phyloP scores from a whole-genome alignment of 2,797 vertebrate species.

The Capromys pilorides region DNA sequence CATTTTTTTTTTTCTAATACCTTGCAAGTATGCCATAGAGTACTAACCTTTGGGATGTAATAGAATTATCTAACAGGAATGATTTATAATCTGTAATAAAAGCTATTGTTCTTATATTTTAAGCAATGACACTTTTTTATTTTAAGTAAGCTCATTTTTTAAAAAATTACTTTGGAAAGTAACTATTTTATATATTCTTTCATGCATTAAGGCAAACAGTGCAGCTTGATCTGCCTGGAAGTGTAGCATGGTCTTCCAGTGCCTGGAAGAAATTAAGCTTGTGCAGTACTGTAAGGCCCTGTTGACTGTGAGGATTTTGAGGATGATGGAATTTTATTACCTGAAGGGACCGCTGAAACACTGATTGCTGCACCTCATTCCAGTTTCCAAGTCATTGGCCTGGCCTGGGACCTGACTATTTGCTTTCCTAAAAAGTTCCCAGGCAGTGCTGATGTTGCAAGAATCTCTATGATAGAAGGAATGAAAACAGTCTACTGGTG shows the following conservation, averaged over 20 bases:
- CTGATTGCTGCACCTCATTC: not conserved
- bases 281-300: not conserved
- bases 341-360: not conserved
- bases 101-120: not conserved
- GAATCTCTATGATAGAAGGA: not conserved
- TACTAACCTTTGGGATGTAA: not conserved
- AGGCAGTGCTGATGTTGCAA: not conserved
- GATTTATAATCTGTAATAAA: not conserved
- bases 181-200: not conserved
- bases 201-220: not conserved
- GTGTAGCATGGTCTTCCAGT: not conserved
- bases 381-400: not conserved
- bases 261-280: not conserved
- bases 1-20: not conserved
- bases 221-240: not conserved
- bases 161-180: not conserved
- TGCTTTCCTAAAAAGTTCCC: not conserved
- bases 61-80: slow-evolving; percentile 43
- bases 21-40: not conserved
- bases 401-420: not conserved
- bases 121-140: not conserved
- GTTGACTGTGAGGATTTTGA: not conserved
- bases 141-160: not conserved
- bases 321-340: not conserved
- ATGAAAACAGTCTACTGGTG: not conserved